phyloP scores from a whole-genome alignment of 2,888 invertebrate genomes.

The Argyra leucocephala region DNA sequence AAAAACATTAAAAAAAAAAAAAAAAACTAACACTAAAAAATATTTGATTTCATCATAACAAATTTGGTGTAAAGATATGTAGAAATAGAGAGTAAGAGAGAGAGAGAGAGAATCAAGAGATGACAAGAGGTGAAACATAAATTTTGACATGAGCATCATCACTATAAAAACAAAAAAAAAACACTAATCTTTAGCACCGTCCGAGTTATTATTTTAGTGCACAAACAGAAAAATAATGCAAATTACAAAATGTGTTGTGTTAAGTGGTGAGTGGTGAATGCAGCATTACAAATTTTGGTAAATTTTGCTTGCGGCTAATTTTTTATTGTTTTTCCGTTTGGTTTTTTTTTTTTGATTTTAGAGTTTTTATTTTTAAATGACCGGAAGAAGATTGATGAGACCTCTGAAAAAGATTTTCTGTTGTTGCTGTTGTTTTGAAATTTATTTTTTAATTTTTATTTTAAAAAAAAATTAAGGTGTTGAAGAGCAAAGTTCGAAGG shows the following conservation, averaged over 20 bases:
- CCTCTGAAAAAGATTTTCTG: not conserved
- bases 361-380: not conserved
- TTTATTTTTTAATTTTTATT: not conserved
- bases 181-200: too few species aligned
- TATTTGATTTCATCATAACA: too few species aligned
- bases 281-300: too few species aligned
- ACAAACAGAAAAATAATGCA: not conserved
- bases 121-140: not conserved
- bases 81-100: too few species aligned
- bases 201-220: not conserved
- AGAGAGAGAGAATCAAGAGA: too few species aligned
- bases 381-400: slow-evolving; percentile 2
- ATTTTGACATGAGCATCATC: not conserved
- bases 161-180: too few species aligned
- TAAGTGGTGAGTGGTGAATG: too few species aligned
- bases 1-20: not conserved
- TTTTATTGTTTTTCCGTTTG: not conserved
- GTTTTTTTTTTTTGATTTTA: not conserved
- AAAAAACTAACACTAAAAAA: too few species aligned
- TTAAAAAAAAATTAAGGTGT: not conserved
- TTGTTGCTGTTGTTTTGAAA: not conserved
- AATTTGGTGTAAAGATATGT: too few species aligned
- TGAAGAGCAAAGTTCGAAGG: not conserved
- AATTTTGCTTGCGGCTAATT: too few species aligned
- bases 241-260: too few species aligned